Percentiles rank a stretch among this genome's conserved stretches.
Evolutionary conservation across 2,797 vertebrate genomes (phyloP).

Genomic region (Scarus forsteni): DNA sequence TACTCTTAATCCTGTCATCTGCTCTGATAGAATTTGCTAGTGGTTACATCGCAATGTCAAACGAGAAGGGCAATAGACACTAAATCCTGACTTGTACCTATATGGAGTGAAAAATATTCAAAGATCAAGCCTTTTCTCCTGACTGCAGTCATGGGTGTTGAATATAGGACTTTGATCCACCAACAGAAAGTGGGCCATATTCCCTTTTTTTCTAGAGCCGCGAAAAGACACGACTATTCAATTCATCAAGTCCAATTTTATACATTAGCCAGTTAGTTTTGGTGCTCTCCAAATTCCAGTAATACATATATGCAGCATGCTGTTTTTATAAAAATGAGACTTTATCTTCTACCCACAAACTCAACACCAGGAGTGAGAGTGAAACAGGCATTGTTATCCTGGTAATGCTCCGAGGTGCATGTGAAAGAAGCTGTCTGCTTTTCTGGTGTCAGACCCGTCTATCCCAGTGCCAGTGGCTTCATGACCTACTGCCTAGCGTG

Average conservation of each 20-base stretch:
- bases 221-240: too few species aligned
- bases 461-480: constrained; percentile 70
- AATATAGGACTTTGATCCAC: too few species aligned
- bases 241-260: not conserved
- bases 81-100: too few species aligned
- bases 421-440: constrained; percentile 57
- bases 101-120: too few species aligned
- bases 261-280: constrained; percentile 1
- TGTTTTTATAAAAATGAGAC: constrained; percentile 9
- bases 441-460: constrained; percentile 75
- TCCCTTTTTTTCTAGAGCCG: too few species aligned
- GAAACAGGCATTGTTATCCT: constrained; percentile 64
- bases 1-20: too few species aligned
- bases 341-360: constrained; percentile 2
- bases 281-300: not conserved
- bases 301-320: constrained; percentile 22
- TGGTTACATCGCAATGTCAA: too few species aligned
- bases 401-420: constrained; percentile 54
- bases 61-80: too few species aligned
- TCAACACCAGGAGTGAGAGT: constrained; percentile 19
- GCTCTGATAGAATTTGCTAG: too few species aligned
- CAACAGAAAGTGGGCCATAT: too few species aligned
- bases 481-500: constrained; percentile 75
- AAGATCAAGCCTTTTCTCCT: too few species aligned
- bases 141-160: too few species aligned